Evolutionary conservation across 2,113 vertebrate species (phyloP), one percentile per base, ranked within the genome.

Genomic region (Sylvilagus bachmani): DNA sequence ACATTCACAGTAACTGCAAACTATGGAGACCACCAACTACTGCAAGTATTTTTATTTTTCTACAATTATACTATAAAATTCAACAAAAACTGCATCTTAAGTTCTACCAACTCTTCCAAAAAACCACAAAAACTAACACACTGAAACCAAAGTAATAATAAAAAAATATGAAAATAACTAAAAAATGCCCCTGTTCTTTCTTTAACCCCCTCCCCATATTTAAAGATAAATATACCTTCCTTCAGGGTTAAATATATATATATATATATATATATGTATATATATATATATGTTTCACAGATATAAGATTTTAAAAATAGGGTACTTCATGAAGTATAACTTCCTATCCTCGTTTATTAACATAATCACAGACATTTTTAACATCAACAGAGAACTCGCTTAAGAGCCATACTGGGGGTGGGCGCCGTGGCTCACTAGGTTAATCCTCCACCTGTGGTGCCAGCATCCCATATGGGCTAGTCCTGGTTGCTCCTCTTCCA

Each of bases 11-110:
- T 83, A 92, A 85, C 16, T 93, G 24, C 49, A 95, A 84, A 67
- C 31, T 51, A 80, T 71, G 3, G 24, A 4, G 58, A 61, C 69
- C 25, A 83, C 1, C 86, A 36, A 73, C 24, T 64, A 73, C n/a
- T 62, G 9, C 33, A 85, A 82, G 17, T 33, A 95, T 96, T 70
- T 70, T 88, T 67, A 91, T 55, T 89, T 94, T 92, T 82, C 73
- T 79, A 13, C 87, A 77, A 58, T 82, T 86, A 89, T 49, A 88
- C 82, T 86, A 74, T 74, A 82, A 77, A 90, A 92, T n/a, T 14
- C 3, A 88, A 64, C n/a, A 95, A 85, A 71, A 73, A 24, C 36
- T 71, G 69, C 29, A 90, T 38, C 53, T 69, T 89, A 82, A n/a
- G 16, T 70, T 71, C 55, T 22, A 69, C n/a, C 80, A 90, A 87